Percentiles rank a stretch among this genome's conserved stretches.
These are phyloP conservation scores for Ctenodactylus gundi DNA, from an alignment of 2,113 vertebrate genomes.

Conservation along the genomic window DNA sequence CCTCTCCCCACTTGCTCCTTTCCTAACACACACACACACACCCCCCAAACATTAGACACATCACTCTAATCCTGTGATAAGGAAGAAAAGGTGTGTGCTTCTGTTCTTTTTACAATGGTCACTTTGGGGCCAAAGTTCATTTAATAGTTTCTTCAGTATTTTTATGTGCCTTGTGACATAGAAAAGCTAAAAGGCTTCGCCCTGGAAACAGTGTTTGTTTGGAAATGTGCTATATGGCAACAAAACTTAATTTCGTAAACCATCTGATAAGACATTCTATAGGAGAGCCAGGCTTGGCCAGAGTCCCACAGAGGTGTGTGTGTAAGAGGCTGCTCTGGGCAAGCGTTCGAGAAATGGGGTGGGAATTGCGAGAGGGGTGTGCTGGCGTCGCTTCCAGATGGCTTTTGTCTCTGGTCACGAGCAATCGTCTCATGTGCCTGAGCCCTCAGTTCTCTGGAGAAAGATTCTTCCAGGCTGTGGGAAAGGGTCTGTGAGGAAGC, in stretches of 20 bases:
- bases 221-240: slow-evolving; percentile 15
- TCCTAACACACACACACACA: background rate
- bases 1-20: background rate
- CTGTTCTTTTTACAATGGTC: background rate
- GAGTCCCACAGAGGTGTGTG: background rate
- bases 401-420: background rate
- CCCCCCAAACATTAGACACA: too few relatives aligned
- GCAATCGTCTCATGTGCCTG: background rate
- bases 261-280: slow-evolving; percentile 60
- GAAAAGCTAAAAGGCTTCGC: background rate
- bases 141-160: background rate
- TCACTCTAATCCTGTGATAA: too few relatives aligned
- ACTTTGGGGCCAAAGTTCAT: background rate
- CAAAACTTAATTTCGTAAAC: slow-evolving; percentile 49
- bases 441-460: fast-evolving
- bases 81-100: background rate
- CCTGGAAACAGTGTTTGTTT: slow-evolving; percentile 48
- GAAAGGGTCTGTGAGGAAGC: background rate
- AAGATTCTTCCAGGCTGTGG: background rate
- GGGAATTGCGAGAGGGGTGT: background rate
- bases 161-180: background rate
- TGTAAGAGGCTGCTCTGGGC: slow-evolving; percentile 22
- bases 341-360: slow-evolving; percentile 7
- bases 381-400: background rate
- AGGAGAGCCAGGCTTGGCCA: background rate